Evolutionary conservation across 2,797 vertebrate genomes (phyloP), one percentile per base, ranked within the genome.

Genomic region (Tapera naevia): DNA sequence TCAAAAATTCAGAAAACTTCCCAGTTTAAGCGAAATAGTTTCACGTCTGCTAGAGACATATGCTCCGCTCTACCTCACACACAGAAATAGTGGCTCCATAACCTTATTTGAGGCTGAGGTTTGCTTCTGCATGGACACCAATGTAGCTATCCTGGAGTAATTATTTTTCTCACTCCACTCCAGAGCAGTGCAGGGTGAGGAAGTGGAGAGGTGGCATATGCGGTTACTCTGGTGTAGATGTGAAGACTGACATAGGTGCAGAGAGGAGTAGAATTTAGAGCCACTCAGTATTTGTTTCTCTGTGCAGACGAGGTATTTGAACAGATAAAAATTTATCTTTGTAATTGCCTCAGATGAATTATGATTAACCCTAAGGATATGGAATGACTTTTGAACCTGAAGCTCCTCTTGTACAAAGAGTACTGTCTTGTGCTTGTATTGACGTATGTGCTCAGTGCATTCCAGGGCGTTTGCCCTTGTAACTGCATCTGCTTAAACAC

Each of bases 371-470:
- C 32, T 71, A 65, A 83, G 54, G 48, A 74, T 58, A 65, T 58
- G 39, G 56, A 58, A 66, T 91, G 80, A 69, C 91, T 88, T 86
- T 75, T 66, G 62, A 64, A 58, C 17, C 81, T 16, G 54, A 86
- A 92, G n/a, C 7, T 92, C 14, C 28, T 71, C 10, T 80, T 91
- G 43, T 65, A 41, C 54, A 46, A 3, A 17, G n/a, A 85, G 21
- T 39, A 58, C 27, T 45, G 54, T 95, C 75, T 93, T 61, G 43
- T 96, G 89, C 75, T 85, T 80, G 37, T 85, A 90, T 61, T 95
- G 86, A 94, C 11, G 25, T 71, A 33, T 13, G 17, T 61, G 27
- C 33, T 81, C 0, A 0, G 24, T 45, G 22, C 22, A 54, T 32
- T 51, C 73, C 82, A 87, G 57, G 21, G 32, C 5, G 0, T 76